Percentiles rank a stretch among this genome's conserved stretches.
Conservation (phyloP, 2,888 invertebrate genomes). For the Polydrusus cervinus region DNA sequence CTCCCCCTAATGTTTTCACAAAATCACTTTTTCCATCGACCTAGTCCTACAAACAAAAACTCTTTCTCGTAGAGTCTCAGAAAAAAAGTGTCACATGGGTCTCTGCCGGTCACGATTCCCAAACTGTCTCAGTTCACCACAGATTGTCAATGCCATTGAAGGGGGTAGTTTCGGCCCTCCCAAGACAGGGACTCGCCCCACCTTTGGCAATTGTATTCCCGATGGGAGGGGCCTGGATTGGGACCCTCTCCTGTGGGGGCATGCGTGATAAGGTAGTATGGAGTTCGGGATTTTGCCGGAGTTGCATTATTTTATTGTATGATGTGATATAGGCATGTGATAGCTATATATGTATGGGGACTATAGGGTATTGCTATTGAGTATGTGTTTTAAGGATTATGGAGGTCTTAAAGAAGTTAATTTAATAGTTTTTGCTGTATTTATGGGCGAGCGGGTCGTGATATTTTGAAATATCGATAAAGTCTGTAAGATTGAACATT, state of each 20-base stretch:
- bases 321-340: neutral
- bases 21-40: neutral
- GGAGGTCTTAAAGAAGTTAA: constrained; percentile 14
- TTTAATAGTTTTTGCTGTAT: constrained; percentile 12
- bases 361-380: constrained; percentile 5
- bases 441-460: constrained; percentile 1
- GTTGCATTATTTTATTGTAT: constrained; percentile 7
- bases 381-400: constrained; percentile 22
- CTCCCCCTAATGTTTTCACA: neutral
- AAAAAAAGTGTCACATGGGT: constrained; percentile 30
- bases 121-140: constrained; percentile 46
- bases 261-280: neutral
- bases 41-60: neutral
- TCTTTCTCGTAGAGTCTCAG: neutral
- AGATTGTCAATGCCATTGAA: constrained; percentile 51
- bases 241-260: constrained; percentile 12
- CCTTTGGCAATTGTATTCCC: constrained; percentile 31
- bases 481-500: neutral
- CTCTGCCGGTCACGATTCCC: constrained; percentile 29
- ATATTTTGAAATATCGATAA: neutral
- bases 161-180: constrained; percentile 46
- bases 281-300: constrained; percentile 19
- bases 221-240: constrained; percentile 17
- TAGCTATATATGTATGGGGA: constrained; percentile 9
- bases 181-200: constrained; percentile 46